Conservation (phyloP, 1,140 invertebrate genomes). For the Euglossa dilemma region DNA sequence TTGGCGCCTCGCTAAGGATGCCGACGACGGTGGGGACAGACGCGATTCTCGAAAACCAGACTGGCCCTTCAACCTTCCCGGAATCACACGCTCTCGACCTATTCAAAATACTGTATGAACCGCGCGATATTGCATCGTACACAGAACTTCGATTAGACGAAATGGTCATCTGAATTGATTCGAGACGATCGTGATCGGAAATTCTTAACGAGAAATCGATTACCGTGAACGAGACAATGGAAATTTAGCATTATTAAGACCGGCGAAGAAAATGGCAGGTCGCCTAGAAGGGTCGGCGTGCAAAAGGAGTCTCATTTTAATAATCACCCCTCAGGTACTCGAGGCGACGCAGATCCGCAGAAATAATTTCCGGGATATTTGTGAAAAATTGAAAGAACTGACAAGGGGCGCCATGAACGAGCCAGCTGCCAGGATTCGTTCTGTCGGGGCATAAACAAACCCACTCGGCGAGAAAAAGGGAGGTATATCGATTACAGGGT, state of each 20-base stretch:
- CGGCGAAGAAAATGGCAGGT: too few species aligned
- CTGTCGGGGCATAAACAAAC: conserved; percentile 57
- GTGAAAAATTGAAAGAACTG: conserved; percentile 46
- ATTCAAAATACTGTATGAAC: conserved; percentile 38
- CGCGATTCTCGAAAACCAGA: conserved; percentile 72
- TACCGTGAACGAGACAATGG: neutral
- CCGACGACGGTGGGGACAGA: conserved; percentile 65
- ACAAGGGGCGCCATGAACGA: conserved; percentile 33
- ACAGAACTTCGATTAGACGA: conserved; percentile 9
- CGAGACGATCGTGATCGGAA: too few species aligned
- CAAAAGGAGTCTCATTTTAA: neutral
- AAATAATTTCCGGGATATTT: conserved; percentile 37
- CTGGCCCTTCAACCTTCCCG: conserved; percentile 63
- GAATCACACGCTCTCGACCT: conserved; percentile 48
- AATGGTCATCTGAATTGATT: too few species aligned
- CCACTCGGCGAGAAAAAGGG: conserved; percentile 1
- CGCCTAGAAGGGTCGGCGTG: neutral
- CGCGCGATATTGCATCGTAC: neutral
- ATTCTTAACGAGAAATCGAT: neutral
- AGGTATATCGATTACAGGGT: conserved; percentile 69
- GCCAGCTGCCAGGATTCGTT: conserved; percentile 34
- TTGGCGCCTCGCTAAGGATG: conserved; percentile 65
- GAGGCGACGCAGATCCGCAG: conserved; percentile 38
- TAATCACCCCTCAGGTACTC: neutral
- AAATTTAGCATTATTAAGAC: neutral